A percentile compares a stretch with the other conserved stretches of the same genome.
These are phyloP conservation scores for Hoplodrina ambigua DNA, from an alignment of 2,888 invertebrate genomes.

Conservation along the genomic window DNA sequence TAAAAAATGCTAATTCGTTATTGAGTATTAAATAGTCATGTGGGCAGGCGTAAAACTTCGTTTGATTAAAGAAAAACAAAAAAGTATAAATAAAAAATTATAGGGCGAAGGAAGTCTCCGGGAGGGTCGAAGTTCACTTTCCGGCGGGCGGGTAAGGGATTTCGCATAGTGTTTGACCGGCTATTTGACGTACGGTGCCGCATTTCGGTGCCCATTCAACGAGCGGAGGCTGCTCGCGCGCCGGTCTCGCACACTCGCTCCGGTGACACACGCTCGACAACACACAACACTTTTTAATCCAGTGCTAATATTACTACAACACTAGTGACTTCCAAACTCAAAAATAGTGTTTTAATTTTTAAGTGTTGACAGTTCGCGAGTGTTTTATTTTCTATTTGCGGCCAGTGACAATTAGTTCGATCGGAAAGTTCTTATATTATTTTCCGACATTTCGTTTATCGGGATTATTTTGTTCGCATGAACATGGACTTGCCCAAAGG, in stretches of 20 bases:
- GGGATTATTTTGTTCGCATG: constrained; percentile 81
- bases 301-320: constrained; percentile 71
- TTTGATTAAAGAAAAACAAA: not conserved
- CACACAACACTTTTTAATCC: constrained; percentile 67
- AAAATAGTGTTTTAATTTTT: constrained; percentile 65
- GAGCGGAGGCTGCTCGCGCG: constrained; percentile 89
- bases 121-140: constrained; percentile 80
- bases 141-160: constrained; percentile 86
- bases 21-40: not conserved
- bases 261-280: constrained; percentile 80
- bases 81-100: constrained; percentile 17
- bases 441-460: constrained; percentile 71
- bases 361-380: constrained; percentile 69
- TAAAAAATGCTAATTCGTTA: not conserved
- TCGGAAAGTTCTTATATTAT: constrained; percentile 62
- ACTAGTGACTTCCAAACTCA: constrained; percentile 74
- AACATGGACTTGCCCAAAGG: constrained; percentile 89
- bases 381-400: constrained; percentile 65
- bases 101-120: constrained; percentile 75
- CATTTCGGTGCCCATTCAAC: constrained; percentile 90
- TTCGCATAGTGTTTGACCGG: constrained; percentile 88
- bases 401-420: constrained; percentile 75
- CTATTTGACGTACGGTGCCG: constrained; percentile 89
- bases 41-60: not conserved
- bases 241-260: constrained; percentile 84